Base-by-base conservation (phyloP, 2,888 invertebrate species). In the Achlya flavicornis region DNA sequence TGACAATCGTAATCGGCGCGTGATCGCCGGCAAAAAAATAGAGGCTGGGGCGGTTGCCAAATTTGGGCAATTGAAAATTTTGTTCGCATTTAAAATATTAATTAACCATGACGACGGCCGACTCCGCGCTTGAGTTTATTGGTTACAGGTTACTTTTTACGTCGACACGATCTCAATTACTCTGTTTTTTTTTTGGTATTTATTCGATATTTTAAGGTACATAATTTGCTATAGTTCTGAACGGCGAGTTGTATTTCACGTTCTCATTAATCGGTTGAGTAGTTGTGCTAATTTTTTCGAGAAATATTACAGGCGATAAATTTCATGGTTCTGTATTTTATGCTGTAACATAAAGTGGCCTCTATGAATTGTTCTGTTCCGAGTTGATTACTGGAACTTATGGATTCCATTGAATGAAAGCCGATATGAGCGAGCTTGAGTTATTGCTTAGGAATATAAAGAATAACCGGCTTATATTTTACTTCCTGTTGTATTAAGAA, bases 231-330 rank as follows among this genome's bases (percentile, higher is more conserved):
- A 82, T 87, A 86, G 84, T 86, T 85, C 86, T 80, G 80, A 84
- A 86, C 78, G 77, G 76, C 80, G 87, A 79, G 81, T 91, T 88
- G 86, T 82, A 87, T 91, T 92, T 91, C 91, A 85, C 87, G 91
- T 89, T 91, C 89, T 89, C 86, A 92, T 93, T 92, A 92, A 87
- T 78, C 91, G 93, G 80, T 91, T 88, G 89, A 92, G 83, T 91
- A 88, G 90, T 84, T 89, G 91, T 83, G 90, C 90, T 90, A 89
- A 90, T 90, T 92, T 92, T 91, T 90, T 88, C 84, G 76, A 86
- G 82, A 83, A 87, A 86, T 88, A 80, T 89, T 87, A 88, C 86
- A 80, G 83, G 76, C 84, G 79, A 85, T 81, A 84, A 85, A 88
- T 89, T 91, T 90, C 87, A 90, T 87, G 90, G 86, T 78, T 78